These are phyloP conservation scores for Bombus haemorrhoidalis DNA, from an alignment of 1,140 invertebrate genomes.

Conservation along the genomic window DNA sequence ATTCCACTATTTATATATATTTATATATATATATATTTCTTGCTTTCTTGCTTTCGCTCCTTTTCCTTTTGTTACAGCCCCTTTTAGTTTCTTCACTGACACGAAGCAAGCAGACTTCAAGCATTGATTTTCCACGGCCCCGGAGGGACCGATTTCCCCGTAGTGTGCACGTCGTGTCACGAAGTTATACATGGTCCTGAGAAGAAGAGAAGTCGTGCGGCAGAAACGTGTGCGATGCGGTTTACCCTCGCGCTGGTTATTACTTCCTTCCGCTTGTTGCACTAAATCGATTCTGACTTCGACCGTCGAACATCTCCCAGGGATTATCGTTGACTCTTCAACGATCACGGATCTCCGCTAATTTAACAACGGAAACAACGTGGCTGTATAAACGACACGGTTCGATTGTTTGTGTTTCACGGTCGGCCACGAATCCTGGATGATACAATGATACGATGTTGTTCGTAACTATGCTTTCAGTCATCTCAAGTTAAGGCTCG, in stretches of 20 bases:
- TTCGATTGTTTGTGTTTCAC: background rate
- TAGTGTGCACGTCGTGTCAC: background rate
- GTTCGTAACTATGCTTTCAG: no score
- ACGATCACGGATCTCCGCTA: background rate
- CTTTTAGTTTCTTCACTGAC: background rate
- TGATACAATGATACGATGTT: background rate
- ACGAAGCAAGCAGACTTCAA: background rate
- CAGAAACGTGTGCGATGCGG: slow-evolving; percentile 9
- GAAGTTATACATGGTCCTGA: background rate
- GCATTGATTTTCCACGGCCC: slow-evolving; percentile 33
- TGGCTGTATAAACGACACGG: background rate
- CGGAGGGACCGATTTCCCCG: slow-evolving; percentile 1
- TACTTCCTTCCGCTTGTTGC: slow-evolving; percentile 69
- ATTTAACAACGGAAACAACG: background rate
- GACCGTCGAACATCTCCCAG: background rate
- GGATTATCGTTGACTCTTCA: background rate
- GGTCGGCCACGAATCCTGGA: background rate
- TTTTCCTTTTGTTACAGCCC: background rate
- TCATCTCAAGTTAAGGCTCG: no score
- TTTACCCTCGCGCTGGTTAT: slow-evolving; percentile 35
- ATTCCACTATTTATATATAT: background rate
- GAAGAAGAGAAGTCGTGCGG: slow-evolving; percentile 10
- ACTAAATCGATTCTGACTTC: slow-evolving; percentile 46
- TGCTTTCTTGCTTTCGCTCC: background rate
- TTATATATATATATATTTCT: background rate